Percentiles rank a stretch among this genome's conserved stretches.
Evolutionary conservation across 2,797 vertebrate genomes (phyloP).

Genomic region (Gadopsis marmoratus): DNA sequence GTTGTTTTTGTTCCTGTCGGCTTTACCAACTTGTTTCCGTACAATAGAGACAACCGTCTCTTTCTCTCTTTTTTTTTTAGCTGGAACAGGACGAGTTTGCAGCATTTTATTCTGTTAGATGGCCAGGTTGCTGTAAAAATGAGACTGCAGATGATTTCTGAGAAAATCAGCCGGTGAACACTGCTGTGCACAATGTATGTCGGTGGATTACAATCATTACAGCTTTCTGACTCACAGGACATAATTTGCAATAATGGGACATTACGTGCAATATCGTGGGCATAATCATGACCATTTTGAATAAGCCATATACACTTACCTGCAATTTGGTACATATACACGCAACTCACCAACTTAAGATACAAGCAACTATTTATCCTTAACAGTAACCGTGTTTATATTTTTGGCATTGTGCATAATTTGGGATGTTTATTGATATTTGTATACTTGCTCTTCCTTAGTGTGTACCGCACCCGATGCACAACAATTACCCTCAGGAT

Average conservation of each 20-base stretch:
- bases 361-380: too few relatives aligned
- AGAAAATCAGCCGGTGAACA: background rate
- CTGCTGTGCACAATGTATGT: background rate
- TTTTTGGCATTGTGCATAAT: too few relatives aligned
- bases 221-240: background rate
- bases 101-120: conserved; percentile 18
- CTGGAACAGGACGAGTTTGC: background rate
- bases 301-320: too few relatives aligned
- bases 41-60: conserved; percentile 11
- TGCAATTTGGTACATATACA: too few relatives aligned
- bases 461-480: too few relatives aligned
- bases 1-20: conserved; percentile 7
- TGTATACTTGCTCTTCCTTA: too few relatives aligned
- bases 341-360: too few relatives aligned
- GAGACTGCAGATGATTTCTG: background rate
- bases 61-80: conserved; percentile 4
- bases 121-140: conserved; percentile 1
- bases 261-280: background rate
- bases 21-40: conserved; percentile 47
- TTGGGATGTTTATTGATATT: too few relatives aligned
- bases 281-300: background rate
- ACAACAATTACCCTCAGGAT: too few relatives aligned
- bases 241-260: background rate
- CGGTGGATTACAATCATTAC: background rate
- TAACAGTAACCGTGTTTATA: too few relatives aligned